A percentile compares a stretch with the other conserved stretches of the same genome.
phyloP scores from a whole-genome alignment of 2,113 vertebrate species.

The Apteryx mantelli region DNA sequence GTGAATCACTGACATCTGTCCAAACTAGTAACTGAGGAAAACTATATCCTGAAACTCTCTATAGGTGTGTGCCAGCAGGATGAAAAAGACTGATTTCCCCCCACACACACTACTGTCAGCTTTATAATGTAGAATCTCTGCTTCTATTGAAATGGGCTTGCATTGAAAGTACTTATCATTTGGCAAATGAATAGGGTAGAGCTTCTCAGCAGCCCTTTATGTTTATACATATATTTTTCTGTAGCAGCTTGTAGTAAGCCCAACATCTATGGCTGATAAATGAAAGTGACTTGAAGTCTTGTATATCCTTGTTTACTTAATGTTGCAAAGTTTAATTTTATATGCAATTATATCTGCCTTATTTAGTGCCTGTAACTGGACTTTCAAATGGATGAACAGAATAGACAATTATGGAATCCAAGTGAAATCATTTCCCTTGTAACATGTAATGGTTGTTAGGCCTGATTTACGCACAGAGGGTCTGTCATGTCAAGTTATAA shows the following conservation, averaged over 20 bases:
- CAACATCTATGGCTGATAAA: background rate
- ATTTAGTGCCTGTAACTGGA: background rate
- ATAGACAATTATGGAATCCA: background rate
- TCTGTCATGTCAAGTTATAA: too few species aligned
- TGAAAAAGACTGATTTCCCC: background rate
- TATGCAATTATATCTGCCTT: background rate
- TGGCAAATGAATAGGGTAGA: background rate
- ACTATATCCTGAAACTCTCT: background rate
- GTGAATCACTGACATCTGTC: background rate
- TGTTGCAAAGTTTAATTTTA: background rate
- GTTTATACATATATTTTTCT: background rate
- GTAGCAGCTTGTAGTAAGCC: background rate
- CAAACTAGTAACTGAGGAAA: background rate
- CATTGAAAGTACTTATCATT: background rate
- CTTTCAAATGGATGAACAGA: background rate
- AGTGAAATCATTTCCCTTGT: background rate
- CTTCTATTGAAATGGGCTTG: fast-evolving
- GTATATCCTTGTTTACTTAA: fast-evolving
- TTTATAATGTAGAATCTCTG: background rate
- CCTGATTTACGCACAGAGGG: background rate
- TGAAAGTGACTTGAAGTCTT: background rate
- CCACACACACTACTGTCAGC: background rate
- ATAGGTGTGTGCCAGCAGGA: background rate
- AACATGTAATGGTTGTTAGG: background rate
- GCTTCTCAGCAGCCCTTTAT: background rate